Percentiles rank a stretch among this genome's conserved stretches.
Evolutionary conservation across 2,888 invertebrate species (phyloP).

Genomic region (Lasioglossum figueresi): DNA sequence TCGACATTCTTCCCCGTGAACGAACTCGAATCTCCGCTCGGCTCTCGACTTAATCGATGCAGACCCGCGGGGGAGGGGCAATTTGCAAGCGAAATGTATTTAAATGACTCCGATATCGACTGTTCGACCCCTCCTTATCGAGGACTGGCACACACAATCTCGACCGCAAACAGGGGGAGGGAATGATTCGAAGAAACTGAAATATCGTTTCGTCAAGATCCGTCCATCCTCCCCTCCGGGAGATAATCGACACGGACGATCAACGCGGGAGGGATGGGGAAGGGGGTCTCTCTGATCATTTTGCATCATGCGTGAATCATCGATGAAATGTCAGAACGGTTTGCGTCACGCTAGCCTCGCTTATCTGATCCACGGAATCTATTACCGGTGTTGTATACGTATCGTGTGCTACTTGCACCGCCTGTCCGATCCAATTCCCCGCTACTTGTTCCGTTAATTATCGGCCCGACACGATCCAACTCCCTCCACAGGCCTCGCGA

Average conservation of each 20-base stretch:
- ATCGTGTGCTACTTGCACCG: conserved; percentile 33
- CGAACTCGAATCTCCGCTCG: conserved; percentile 5
- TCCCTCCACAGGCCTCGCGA: not conserved
- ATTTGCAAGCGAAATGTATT: conserved; percentile 24
- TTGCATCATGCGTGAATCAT: conserved; percentile 56
- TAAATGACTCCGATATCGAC: conserved; percentile 20
- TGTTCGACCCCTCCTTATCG: not conserved
- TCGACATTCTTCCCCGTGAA: conserved; percentile 8
- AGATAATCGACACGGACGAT: not conserved
- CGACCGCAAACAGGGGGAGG: not conserved
- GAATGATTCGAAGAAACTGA: not conserved
- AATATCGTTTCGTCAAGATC: not conserved
- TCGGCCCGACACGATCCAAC: not conserved
- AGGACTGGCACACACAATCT: not conserved
- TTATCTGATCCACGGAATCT: conserved; percentile 42
- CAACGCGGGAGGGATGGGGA: not conserved
- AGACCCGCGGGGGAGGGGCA: not conserved
- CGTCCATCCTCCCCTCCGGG: not conserved
- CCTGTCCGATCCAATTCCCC: conserved; percentile 4
- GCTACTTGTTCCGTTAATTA: conserved; percentile 15
- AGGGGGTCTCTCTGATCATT: conserved; percentile 19
- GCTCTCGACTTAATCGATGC: conserved; percentile 8
- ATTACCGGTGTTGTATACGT: conserved; percentile 32
- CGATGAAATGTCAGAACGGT: conserved; percentile 44
- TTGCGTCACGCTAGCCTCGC: conserved; percentile 40